These are phyloP conservation scores for Electrophaes corylata DNA, from an alignment of 2,888 invertebrate species.

Conservation along the genomic window DNA sequence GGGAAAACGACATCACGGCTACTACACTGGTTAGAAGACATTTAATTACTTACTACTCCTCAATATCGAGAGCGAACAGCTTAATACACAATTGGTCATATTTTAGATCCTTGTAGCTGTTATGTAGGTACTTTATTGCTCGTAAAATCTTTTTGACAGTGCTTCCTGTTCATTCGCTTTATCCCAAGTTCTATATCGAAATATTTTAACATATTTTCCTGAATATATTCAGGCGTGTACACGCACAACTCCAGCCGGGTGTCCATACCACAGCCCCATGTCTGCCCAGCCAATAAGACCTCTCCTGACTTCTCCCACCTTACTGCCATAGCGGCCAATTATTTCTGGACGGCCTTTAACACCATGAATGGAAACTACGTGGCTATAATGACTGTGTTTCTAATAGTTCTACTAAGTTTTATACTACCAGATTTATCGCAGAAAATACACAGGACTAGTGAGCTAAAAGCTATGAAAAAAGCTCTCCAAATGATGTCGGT, in stretches of 20 bases:
- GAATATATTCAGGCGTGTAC: slow-evolving; percentile 8
- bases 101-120: no score
- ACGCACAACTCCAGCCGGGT: background rate
- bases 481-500: slow-evolving; percentile 60
- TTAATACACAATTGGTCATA: no score
- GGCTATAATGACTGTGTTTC: slow-evolving; percentile 49
- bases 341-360: slow-evolving; percentile 43
- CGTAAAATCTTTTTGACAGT: no score
- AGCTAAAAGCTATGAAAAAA: slow-evolving; percentile 62
- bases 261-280: background rate
- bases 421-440: slow-evolving; percentile 61
- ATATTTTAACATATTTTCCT: background rate
- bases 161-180: no score
- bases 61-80: no score
- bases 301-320: slow-evolving; percentile 21
- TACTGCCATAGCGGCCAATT: slow-evolving; percentile 33
- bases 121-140: no score
- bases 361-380: slow-evolving; percentile 51
- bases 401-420: slow-evolving; percentile 58
- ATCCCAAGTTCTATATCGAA: no score
- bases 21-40: slow-evolving; percentile 8
- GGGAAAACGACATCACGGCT: slow-evolving; percentile 16
- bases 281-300: background rate
- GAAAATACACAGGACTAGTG: slow-evolving; percentile 54
- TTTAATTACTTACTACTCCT: no score